Base-by-base conservation (phyloP, 2,888 invertebrate species). In the Drosophila ezoana region DNA sequence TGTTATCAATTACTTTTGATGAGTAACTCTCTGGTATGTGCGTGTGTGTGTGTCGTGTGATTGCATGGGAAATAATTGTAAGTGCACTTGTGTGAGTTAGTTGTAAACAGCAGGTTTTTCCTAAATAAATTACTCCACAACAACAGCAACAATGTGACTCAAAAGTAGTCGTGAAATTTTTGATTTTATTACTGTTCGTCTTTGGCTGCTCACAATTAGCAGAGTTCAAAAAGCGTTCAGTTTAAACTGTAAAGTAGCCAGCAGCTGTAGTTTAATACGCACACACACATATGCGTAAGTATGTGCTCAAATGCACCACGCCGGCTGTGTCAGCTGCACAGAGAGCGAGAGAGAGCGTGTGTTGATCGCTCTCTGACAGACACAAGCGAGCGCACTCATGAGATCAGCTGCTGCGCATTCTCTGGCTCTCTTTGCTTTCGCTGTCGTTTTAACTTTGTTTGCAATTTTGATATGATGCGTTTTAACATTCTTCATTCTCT, bases 341-440 rank as follows among this genome's bases (percentile, higher is more conserved):
- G 45, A 52, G 38, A 37, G 23, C n/a, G 38, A 38, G 37, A 38
- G 14, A 38, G 16, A 16, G 14, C 8, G 38, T 52, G 8, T 8
- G 28, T 18, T 47, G 20, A 51, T 47, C 52, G 63, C 63, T 56
- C 32, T 52, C 9, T 37, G 38, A n/a, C 23, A 47, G n/a, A 43
- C 33, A 16, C 32, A 32, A 11, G 18, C 37, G 23, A 20, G 41
- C 10, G 40, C 10, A 52, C 38, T 20, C 43, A 56, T 35, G 14
- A 51, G 61, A 73, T 73, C 74, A 73, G 74, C 72, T 73, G 71
- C 66, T 58, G 45, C 11, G 58, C 57, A 51, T 68, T 54, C 49
- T 67, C 45, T 32, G 16, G 14, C 32, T 16, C 60, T 43, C 23
- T 35, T 54, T 54, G 69, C 52, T 74, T 69, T 74, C 59, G 69